Percentiles rank a stretch among this genome's conserved stretches.
Conservation (phyloP, 2,797 vertebrate genomes). For the Diglossa cyanea region DNA sequence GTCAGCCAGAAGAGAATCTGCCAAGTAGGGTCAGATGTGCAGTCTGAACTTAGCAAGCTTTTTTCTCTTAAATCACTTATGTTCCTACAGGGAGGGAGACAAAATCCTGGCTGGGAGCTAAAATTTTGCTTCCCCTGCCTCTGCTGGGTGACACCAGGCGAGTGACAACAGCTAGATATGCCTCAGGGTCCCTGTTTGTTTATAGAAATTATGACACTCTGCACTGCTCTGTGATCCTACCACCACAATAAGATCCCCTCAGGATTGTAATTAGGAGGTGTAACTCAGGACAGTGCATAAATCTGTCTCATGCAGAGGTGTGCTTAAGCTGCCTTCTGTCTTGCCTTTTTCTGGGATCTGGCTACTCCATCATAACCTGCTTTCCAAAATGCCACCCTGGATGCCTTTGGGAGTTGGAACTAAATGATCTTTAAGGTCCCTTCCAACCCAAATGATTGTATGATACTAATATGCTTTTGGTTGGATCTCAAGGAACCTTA, state of each 20-base stretch:
- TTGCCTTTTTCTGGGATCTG: background rate
- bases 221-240: accelerated
- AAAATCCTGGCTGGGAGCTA: background rate
- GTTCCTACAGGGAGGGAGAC: background rate
- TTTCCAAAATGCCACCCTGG: background rate
- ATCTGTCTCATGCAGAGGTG: background rate
- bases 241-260: background rate
- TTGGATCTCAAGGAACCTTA: background rate
- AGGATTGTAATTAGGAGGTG: background rate
- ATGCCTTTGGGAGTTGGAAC: background rate
- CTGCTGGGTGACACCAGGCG: background rate
- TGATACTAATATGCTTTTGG: background rate
- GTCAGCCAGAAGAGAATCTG: background rate
- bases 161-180: background rate
- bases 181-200: background rate
- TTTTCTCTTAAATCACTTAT: background rate
- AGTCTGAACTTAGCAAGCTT: background rate
- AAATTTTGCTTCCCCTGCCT: background rate
- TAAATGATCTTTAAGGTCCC: background rate
- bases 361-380: background rate
- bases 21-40: background rate
- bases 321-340: background rate
- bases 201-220: background rate
- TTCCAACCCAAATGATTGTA: background rate
- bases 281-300: background rate